Percentiles rank a stretch among this genome's conserved stretches.
These are phyloP conservation scores for Drosophila insularis DNA, from an alignment of 1,140 invertebrate species.

Conservation along the genomic window DNA sequence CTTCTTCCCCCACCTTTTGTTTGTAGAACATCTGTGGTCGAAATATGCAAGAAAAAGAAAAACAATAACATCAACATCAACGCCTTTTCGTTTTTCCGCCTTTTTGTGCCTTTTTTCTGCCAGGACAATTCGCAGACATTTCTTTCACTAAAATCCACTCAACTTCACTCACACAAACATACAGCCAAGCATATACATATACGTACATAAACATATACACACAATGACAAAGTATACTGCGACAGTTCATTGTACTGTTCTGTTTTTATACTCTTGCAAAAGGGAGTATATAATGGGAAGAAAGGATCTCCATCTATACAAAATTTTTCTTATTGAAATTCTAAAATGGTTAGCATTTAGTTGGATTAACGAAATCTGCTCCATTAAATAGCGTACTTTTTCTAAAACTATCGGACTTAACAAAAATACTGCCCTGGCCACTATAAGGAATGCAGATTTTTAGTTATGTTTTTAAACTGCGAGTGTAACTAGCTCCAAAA, in stretches of 20 bases:
- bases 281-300: neutral
- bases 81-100: conserved; percentile 28
- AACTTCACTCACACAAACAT: conserved; percentile 45
- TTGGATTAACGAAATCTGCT: too few species aligned
- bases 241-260: conserved; percentile 75
- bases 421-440: too few species aligned
- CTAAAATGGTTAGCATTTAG: too few species aligned
- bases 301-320: too few species aligned
- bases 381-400: too few species aligned
- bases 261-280: conserved; percentile 31
- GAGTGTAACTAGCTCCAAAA: too few species aligned
- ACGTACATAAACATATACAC: conserved; percentile 3
- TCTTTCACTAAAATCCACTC: conserved; percentile 65
- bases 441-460: too few species aligned
- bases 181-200: neutral
- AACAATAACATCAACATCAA: conserved; percentile 49
- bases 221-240: conserved; percentile 33
- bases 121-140: conserved; percentile 44
- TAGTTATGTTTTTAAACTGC: too few species aligned
- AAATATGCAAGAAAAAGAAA: conserved; percentile 2
- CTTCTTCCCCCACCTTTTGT: neutral
- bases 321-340: too few species aligned
- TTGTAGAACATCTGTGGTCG: neutral
- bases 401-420: too few species aligned
- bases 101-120: conserved; percentile 17